Conservation (phyloP, 1,140 invertebrate species). For the Diorhabda carinulata region DNA sequence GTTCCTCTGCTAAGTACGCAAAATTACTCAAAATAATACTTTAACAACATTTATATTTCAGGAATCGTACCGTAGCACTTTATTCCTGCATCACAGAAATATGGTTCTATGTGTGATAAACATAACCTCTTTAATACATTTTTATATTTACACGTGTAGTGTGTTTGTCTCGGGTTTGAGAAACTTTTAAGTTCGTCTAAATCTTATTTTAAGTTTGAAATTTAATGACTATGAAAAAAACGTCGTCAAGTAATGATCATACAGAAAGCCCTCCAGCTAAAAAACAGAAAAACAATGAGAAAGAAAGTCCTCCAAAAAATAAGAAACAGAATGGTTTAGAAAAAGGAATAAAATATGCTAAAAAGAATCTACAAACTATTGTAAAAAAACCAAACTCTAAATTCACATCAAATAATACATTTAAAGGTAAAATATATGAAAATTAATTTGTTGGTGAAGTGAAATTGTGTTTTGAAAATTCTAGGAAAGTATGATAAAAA, state of each 20-base stretch:
- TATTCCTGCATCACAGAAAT: no score
- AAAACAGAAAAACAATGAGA: conserved; percentile 5
- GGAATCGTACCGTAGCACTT: no score
- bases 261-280: neutral
- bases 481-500: conserved; percentile 7
- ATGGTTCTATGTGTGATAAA: no score
- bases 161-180: no score
- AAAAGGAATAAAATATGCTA: conserved; percentile 23
- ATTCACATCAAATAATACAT: neutral
- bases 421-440: neutral
- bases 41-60: no score
- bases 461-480: conserved; percentile 8
- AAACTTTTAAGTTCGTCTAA: no score
- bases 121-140: no score
- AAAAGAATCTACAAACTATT: conserved; percentile 22
- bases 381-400: conserved; percentile 22
- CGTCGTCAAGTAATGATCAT: conserved; percentile 2
- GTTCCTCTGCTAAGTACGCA: no score
- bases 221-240: neutral
- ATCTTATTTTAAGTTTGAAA: neutral
- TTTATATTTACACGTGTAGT: no score
- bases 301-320: neutral
- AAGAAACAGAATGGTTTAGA: neutral
- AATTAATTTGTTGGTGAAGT: neutral
- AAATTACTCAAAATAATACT: no score